These are phyloP conservation scores for Cydia fagiglandana DNA, from an alignment of 1,140 invertebrate species.

Conservation along the genomic window DNA sequence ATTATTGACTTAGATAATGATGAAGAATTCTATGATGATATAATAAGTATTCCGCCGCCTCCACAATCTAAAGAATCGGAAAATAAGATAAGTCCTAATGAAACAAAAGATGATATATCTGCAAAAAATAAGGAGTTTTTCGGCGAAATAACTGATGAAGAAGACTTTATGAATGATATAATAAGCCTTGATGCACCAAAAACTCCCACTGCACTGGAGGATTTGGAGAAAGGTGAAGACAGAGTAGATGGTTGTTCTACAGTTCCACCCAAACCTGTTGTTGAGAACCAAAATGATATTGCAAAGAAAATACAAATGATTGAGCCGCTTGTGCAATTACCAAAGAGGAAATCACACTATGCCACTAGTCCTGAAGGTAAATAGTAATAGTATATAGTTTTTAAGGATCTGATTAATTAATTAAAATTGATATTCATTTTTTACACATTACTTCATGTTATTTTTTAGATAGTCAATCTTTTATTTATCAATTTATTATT, in stretches of 20 bases:
- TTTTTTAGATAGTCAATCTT: background rate
- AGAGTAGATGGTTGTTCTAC: conserved; percentile 38
- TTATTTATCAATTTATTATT: conserved; percentile 5
- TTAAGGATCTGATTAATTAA: too few species aligned
- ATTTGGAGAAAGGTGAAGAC: conserved; percentile 33
- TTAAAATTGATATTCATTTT: too few species aligned
- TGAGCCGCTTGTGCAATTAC: conserved; percentile 44
- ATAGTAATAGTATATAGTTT: background rate
- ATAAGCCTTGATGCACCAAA: conserved; percentile 29
- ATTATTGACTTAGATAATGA: conserved; percentile 41
- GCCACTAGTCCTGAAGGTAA: conserved; percentile 40
- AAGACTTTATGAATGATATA: conserved; percentile 37
- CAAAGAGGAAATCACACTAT: conserved; percentile 43
- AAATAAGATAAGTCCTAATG: conserved; percentile 1
- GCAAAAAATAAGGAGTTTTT: conserved; percentile 4
- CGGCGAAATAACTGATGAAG: conserved; percentile 32
- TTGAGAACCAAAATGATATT: conserved; percentile 34
- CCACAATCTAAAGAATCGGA: conserved; percentile 20
- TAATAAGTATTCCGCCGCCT: conserved; percentile 48
- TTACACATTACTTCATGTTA: background rate
- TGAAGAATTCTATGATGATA: conserved; percentile 52
- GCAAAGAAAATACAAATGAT: conserved; percentile 56
- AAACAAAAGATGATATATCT: conserved; percentile 9
- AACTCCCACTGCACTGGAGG: background rate
- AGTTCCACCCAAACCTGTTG: conserved; percentile 27